Evolutionary conservation across 1,140 invertebrate species (phyloP).

Genomic region (Thaumetopoea pityocampa): DNA sequence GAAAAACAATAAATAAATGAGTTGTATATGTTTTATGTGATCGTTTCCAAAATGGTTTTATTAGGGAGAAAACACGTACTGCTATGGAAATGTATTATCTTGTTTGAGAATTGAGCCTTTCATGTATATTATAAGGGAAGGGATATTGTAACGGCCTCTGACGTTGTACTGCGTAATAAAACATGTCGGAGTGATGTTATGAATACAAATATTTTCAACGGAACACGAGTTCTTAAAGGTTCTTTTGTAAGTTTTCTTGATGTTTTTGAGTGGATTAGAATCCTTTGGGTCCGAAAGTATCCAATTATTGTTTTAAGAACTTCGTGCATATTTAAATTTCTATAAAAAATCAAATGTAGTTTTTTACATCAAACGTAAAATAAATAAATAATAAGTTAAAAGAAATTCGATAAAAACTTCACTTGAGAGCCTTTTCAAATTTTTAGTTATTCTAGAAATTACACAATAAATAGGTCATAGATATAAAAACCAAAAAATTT

Average conservation of each 20-base stretch:
- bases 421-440: too few species aligned
- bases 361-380: too few species aligned
- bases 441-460: too few species aligned
- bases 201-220: slow-evolving; percentile 32
- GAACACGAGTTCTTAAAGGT: slow-evolving; percentile 19
- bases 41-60: slow-evolving; percentile 48
- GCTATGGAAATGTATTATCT: slow-evolving; percentile 30
- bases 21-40: slow-evolving; percentile 7
- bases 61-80: slow-evolving; percentile 56
- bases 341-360: too few species aligned
- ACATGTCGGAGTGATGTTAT: slow-evolving; percentile 36
- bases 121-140: slow-evolving; percentile 43
- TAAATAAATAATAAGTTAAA: too few species aligned
- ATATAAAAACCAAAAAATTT: too few species aligned
- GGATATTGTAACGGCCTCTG: slow-evolving; percentile 14
- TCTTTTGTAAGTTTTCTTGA: slow-evolving; percentile 7
- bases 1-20: slow-evolving; percentile 14
- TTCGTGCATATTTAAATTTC: too few species aligned
- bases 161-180: slow-evolving; percentile 36
- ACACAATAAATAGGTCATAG: too few species aligned
- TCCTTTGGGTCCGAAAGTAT: too few species aligned
- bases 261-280: too few species aligned
- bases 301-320: too few species aligned
- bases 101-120: slow-evolving; percentile 42
- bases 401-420: too few species aligned